These are phyloP conservation scores for Ochotona princeps DNA, from an alignment of 2,113 vertebrate species.

Conservation along the genomic window DNA sequence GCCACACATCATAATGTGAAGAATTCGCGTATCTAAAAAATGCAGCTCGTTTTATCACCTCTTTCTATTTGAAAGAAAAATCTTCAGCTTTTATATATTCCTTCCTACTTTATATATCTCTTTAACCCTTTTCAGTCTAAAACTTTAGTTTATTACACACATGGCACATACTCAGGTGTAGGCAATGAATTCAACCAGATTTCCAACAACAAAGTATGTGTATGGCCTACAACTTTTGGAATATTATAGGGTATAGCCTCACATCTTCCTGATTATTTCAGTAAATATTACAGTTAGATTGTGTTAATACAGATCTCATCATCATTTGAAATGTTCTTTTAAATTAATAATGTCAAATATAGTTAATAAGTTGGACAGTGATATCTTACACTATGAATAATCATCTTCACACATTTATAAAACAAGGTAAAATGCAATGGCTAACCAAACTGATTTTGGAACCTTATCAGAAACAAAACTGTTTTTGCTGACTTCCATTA, in stretches of 20 bases:
- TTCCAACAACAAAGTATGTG: neutral
- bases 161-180: neutral
- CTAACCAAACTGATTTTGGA: constrained; percentile 76
- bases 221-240: neutral
- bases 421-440: constrained; percentile 67
- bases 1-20: neutral
- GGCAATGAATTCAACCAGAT: neutral
- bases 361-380: constrained; percentile 54
- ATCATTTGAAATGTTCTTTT: neutral
- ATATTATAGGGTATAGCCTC: neutral
- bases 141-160: neutral
- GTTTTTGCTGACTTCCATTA: constrained; percentile 8
- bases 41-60: neutral
- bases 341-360: neutral
- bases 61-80: constrained; percentile 41
- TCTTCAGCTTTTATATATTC: neutral
- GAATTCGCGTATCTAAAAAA: constrained; percentile 19
- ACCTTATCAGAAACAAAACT: constrained; percentile 70
- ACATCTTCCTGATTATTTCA: neutral
- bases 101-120: neutral
- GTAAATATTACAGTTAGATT: neutral
- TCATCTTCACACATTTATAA: constrained; percentile 62
- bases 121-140: neutral
- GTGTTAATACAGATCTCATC: neutral
- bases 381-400: constrained; percentile 62